phyloP scores from a whole-genome alignment of 2,113 vertebrate genomes.

The Chrysochloris asiatica region DNA sequence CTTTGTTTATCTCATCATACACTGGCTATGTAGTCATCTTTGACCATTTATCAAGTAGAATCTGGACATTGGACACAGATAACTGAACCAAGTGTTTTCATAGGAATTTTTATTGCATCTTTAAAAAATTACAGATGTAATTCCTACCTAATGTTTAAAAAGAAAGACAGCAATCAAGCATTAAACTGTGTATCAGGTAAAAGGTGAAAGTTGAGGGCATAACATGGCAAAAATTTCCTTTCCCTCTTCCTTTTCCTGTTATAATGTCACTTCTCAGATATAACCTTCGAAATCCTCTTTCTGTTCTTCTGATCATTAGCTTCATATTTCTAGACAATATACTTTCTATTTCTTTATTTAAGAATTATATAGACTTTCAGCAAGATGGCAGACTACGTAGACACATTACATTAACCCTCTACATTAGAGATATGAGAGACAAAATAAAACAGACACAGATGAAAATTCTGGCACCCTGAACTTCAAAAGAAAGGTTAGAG shows the following conservation, averaged over 20 bases:
- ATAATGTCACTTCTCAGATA: not conserved
- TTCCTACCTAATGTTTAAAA: slow-evolving; percentile 37
- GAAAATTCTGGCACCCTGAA: too few relatives aligned
- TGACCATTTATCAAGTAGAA: slow-evolving; percentile 14
- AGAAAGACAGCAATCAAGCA: not conserved
- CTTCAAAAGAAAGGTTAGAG: too few relatives aligned
- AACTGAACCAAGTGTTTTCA: slow-evolving; percentile 22
- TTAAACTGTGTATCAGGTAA: slow-evolving; percentile 5
- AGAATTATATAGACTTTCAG: too few relatives aligned
- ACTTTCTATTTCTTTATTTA: not conserved
- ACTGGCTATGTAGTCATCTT: slow-evolving; percentile 22
- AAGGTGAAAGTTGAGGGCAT: slow-evolving; percentile 12
- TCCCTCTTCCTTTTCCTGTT: not conserved
- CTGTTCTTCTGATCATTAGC: slow-evolving; percentile 15
- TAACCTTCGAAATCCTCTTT: not conserved
- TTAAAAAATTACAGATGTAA: slow-evolving; percentile 31
- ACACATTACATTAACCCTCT: too few relatives aligned
- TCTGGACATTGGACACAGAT: not conserved
- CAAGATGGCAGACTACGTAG: too few relatives aligned
- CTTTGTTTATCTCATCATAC: slow-evolving; percentile 9
- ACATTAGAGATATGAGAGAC: too few relatives aligned
- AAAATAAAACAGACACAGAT: too few relatives aligned
- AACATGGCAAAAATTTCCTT: slow-evolving; percentile 27
- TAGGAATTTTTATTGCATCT: slow-evolving; percentile 7
- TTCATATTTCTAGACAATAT: slow-evolving; percentile 16